These are phyloP conservation scores for Esox masquinongy DNA, from an alignment of 2,797 vertebrate species.

Conservation along the genomic window DNA sequence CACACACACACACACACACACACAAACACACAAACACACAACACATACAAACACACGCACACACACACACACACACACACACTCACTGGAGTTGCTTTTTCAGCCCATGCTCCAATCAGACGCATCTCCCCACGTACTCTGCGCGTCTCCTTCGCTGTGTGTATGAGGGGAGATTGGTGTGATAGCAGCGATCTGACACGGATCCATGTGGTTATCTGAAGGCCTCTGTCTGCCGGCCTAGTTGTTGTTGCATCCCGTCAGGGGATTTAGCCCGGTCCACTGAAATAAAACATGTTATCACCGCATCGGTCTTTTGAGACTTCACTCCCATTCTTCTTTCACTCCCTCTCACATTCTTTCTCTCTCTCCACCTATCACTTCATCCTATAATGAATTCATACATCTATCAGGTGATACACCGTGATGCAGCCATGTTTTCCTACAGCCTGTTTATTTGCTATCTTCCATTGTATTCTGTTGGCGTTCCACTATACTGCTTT, in stretches of 20 bases:
- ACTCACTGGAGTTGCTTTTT: background rate
- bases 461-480: background rate
- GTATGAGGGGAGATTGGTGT: conserved; percentile 11
- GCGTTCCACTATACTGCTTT: background rate
- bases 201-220: conserved; percentile 9
- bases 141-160: conserved; percentile 24
- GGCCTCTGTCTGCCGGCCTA: conserved; percentile 5
- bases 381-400: conserved; percentile 6
- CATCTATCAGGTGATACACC: background rate
- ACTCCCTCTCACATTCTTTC: background rate
- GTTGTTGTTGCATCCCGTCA: background rate
- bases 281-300: conserved; percentile 28
- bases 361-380: conserved; percentile 1
- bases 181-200: conserved; percentile 21
- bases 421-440: conserved; percentile 2
- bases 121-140: background rate
- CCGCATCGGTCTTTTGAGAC: conserved; percentile 10
- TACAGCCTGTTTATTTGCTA: background rate
- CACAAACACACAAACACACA: background rate
- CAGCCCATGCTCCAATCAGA: background rate
- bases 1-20: background rate
- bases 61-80: background rate
- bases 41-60: conserved; percentile 3
- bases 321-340: conserved; percentile 3
- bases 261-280: conserved; percentile 18